Conservation (phyloP, 2,113 vertebrate species). For the Loxodonta africana region DNA sequence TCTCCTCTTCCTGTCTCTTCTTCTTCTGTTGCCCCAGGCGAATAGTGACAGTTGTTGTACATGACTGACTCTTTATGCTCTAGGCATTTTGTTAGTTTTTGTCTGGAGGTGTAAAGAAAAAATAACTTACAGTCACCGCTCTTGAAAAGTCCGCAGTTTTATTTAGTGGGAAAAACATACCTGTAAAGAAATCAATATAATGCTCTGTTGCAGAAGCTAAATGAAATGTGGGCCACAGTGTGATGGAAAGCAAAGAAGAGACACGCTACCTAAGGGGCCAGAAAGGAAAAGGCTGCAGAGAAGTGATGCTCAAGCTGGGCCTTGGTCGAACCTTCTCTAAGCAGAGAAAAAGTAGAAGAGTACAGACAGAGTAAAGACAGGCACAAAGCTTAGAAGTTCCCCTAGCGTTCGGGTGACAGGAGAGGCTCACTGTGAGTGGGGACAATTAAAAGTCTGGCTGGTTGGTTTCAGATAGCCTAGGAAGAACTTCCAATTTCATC, state of each 20-base stretch:
- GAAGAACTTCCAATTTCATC: background rate
- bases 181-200: background rate
- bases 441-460: background rate
- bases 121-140: background rate
- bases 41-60: background rate
- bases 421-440: too few relatives aligned
- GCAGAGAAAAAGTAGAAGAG: background rate
- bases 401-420: too few relatives aligned
- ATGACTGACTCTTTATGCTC: background rate
- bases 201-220: background rate
- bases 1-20: background rate
- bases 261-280: background rate
- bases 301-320: background rate
- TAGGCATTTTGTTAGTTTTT: background rate
- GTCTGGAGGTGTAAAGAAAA: background rate
- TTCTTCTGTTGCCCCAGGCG: background rate
- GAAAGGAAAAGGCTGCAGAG: background rate
- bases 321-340: background rate
- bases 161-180: background rate
- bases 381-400: background rate
- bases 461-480: background rate
- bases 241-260: background rate
- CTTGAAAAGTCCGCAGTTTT: background rate
- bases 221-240: background rate
- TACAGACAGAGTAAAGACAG: background rate